Evolutionary conservation across 2,797 vertebrate genomes (phyloP), one percentile per base, ranked within the genome.

Genomic region (Trachurus trachurus): DNA sequence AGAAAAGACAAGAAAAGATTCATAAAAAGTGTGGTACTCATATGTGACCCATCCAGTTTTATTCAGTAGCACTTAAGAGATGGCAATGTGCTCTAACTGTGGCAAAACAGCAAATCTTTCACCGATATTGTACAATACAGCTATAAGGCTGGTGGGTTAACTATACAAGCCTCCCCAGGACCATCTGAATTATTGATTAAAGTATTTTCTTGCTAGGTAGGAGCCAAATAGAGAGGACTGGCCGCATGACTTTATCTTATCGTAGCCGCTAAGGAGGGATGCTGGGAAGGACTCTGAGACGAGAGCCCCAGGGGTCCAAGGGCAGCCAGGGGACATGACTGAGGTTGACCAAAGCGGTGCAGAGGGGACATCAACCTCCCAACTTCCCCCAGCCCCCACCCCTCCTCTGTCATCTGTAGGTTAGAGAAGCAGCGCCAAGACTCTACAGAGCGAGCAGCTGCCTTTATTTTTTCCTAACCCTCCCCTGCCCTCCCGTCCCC

Each of bases 371-470:
- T 82, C 47, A 26, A 42, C 72, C 39, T 42, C 63, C 58, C 37
- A 22, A 22, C 42, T 50, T 5, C 6, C 47, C 63, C 58, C 37
- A 22, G 22, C 42, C 53, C 5, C 7, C 13, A 31, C 22, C 54
- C 42, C 68, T 59, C 63, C 78, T 57, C 76, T 54, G 81, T 89
- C 81, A 86, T 92, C 80, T 89, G 89, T 88, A 88, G 89, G 87
- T 90, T 87, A 60, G 86, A 83, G 83, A 87, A 87, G 80, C 86
- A 83, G 83, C 64, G 91, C 93, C 93, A 94, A 85, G 91, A 88
- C 91, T 94, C 94, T 80, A 89, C 91, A 80, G 94, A 89, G 94
- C 83, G 85, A 95, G 93, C 94, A 95, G 93, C 94, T 96, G 94
- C 86, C 94, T 93, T 93, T 93, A 86, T 93, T 92, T 93, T 93